A percentile compares a stretch with the other conserved stretches of the same genome.
These are phyloP conservation scores for Benthosema pterotum DNA, from an alignment of 2,797 vertebrate genomes.

Conservation along the genomic window DNA sequence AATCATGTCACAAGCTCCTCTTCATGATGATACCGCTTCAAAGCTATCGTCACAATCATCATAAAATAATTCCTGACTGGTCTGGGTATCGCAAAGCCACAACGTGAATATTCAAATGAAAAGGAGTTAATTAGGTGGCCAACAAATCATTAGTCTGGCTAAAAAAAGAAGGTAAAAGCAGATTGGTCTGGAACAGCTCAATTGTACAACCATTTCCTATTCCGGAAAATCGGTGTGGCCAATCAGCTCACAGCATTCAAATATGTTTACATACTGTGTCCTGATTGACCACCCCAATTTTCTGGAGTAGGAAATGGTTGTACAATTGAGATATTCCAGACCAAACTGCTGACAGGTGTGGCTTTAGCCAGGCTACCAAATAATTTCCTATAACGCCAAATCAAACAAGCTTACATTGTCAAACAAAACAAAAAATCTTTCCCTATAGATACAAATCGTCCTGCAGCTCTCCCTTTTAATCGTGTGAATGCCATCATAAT, in stretches of 20 bases:
- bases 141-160: slow-evolving; percentile 9
- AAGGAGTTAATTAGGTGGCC: neutral
- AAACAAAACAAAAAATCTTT: neutral
- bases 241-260: no score
- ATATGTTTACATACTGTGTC: no score
- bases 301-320: no score
- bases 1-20: neutral
- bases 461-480: slow-evolving; percentile 63
- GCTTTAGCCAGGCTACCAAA: no score
- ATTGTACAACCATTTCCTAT: no score
- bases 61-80: slow-evolving; percentile 21
- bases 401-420: no score
- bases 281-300: no score
- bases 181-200: no score
- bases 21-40: neutral
- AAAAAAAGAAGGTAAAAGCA: no score
- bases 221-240: no score
- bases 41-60: neutral
- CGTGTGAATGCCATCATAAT: slow-evolving; percentile 24
- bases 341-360: no score
- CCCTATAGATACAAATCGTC: slow-evolving; percentile 34
- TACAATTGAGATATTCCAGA: no score
- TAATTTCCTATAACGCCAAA: slow-evolving; percentile 4
- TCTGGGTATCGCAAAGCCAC: slow-evolving; percentile 23
- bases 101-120: slow-evolving; percentile 1